These are phyloP conservation scores for Elymnias hypermnestra DNA, from an alignment of 1,140 invertebrate species.

Conservation along the genomic window DNA sequence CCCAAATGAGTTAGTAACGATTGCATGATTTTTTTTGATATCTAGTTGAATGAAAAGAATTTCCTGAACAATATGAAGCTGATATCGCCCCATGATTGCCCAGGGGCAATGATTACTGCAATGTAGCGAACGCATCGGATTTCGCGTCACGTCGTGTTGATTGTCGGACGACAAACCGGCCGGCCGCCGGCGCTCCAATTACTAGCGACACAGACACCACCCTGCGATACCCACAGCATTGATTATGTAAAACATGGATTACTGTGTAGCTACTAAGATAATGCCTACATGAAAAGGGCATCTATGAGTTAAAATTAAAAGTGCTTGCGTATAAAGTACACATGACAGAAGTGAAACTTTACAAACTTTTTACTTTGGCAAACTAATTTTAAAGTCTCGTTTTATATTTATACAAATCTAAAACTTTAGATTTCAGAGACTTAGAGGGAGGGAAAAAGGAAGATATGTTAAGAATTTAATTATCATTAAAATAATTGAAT, in stretches of 20 bases:
- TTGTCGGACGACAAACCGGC: slow-evolving; percentile 61
- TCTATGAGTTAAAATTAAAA: too few relatives aligned
- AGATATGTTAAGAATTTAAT: too few relatives aligned
- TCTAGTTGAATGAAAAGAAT: not conserved
- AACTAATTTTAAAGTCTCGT: too few relatives aligned
- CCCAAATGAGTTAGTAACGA: too few relatives aligned
- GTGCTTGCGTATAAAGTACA: too few relatives aligned
- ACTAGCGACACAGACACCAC: slow-evolving; percentile 55
- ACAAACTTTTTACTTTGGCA: too few relatives aligned
- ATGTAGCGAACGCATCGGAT: slow-evolving; percentile 57
- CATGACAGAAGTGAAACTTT: too few relatives aligned
- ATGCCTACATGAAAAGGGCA: slow-evolving; percentile 4
- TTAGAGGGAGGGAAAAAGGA: too few relatives aligned
- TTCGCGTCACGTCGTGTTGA: slow-evolving; percentile 67
- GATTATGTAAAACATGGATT: slow-evolving; percentile 18
- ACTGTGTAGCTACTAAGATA: not conserved
- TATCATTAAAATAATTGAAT: too few relatives aligned
- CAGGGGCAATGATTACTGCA: slow-evolving; percentile 49
- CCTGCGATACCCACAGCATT: slow-evolving; percentile 25
- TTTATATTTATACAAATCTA: too few relatives aligned
- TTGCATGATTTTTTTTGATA: too few relatives aligned
- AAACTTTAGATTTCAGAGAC: too few relatives aligned
- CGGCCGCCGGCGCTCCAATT: slow-evolving; percentile 61
- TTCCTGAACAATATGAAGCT: slow-evolving; percentile 20
- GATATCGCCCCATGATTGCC: slow-evolving; percentile 41